Base-by-base conservation (phyloP, 2,797 vertebrate genomes). In the Anguilla obscura region DNA sequence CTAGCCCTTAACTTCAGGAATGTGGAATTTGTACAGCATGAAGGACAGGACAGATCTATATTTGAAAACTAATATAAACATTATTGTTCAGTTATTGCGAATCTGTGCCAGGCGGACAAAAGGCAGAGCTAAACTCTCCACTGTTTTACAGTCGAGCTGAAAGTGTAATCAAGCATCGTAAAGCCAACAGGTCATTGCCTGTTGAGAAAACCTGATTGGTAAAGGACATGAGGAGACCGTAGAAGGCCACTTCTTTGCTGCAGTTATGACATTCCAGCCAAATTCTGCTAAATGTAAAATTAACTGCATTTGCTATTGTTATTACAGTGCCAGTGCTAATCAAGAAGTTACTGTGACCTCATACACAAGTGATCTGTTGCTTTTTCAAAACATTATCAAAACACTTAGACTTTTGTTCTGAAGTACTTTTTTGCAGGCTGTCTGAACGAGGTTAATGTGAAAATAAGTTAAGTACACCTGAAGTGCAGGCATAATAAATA, bases 271-370 rank as follows among this genome's bases (percentile, higher is more conserved):
- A 36, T 14, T 36, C 16, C 12, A 58, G 87, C 82, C 66, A 88
- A 85, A 85, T 40, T 52, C 48, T 88, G 87, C 87, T 85, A 88
- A 88, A 88, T 88, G 76, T 88, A 88, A 88, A 0, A 76, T 71
- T 14, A 56, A 88, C 40, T 85, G 27, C 27, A 85, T 85, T 54
- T 88, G 83, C 14, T 14, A 56, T 56, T 56, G 54, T 88, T 88
- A 88, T 88, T 85, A 83, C 33, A 74, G 63, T 85, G 54, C 82
- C 12, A 56, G 12, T 50, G 50, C 50, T 50, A 50, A 50, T 50
- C 50, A 50, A 6, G 9, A 50, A 50, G 9, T 9, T 50, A 9
- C 50, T 10, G 21, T 56, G 52, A 56, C 30, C 36, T 48, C 63
- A 76, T 16, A 76, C 33, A 87, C 27, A 58, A 54, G 24, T 74